These are phyloP conservation scores for Adineta ricciae DNA, from an alignment of 2,888 invertebrate species.

Conservation along the genomic window DNA sequence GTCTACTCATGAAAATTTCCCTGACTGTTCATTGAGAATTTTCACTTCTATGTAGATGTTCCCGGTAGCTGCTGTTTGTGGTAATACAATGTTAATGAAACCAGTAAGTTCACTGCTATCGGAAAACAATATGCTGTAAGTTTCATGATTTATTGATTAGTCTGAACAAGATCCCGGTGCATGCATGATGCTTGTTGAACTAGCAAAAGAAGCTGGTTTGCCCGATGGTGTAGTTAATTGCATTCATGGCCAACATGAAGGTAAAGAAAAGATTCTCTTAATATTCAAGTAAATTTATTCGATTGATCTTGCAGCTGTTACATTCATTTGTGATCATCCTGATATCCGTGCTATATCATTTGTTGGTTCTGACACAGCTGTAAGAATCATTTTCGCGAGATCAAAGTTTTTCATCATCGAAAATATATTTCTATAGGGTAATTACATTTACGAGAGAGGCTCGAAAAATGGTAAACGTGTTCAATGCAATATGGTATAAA, in stretches of 20 bases:
- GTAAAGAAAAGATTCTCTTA: conserved; percentile 37
- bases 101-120: conserved; percentile 54
- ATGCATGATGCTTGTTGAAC: conserved; percentile 81
- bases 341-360: conserved; percentile 93
- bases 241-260: conserved; percentile 82
- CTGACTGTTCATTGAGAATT: not conserved
- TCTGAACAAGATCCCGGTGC: conserved; percentile 96
- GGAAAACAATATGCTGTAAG: not conserved
- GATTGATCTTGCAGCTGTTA: conserved; percentile 59
- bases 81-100: conserved; percentile 84
- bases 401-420: not conserved
- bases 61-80: conserved; percentile 65
- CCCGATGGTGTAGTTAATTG: conserved; percentile 89
- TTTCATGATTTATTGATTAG: not conserved
- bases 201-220: conserved; percentile 82
- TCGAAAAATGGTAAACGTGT: conserved; percentile 83
- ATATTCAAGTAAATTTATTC: not conserved
- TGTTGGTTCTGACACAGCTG: conserved; percentile 86
- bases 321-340: conserved; percentile 91
- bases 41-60: conserved; percentile 53
- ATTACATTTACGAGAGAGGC: conserved; percentile 84
- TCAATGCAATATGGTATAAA: conserved; percentile 76
- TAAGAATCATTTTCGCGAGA: not conserved
- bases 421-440: conserved; percentile 56
- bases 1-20: too few relatives aligned